A percentile compares a stretch with the other conserved stretches of the same genome.
Conservation (phyloP, 2,113 vertebrate genomes). For the Strix uralensis region DNA sequence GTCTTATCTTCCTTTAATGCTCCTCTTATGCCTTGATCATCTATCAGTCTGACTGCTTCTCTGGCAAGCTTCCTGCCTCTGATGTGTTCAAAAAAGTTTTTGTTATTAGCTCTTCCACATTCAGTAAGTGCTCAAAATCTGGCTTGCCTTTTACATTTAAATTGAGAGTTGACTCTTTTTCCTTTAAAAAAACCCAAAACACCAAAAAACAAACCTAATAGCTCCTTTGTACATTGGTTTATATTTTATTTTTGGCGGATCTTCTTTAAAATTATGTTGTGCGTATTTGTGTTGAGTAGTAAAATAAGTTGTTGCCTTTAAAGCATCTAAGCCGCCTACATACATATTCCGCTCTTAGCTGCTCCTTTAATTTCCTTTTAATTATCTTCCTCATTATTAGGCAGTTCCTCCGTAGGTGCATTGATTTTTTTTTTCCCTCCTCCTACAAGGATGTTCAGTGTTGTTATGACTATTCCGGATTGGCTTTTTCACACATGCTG, state of each 20-base stretch:
- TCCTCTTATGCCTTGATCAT: conserved; percentile 13
- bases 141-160: neutral
- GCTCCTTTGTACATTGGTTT: neutral
- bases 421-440: neutral
- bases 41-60: conserved; percentile 23
- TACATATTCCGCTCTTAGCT: neutral
- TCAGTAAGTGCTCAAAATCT: neutral
- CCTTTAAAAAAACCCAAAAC: neutral
- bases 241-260: neutral
- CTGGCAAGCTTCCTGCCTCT: conserved; percentile 37
- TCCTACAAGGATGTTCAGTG: neutral
- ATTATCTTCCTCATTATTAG: conserved; percentile 17
- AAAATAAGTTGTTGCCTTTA: conserved; percentile 17
- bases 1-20: conserved; percentile 25
- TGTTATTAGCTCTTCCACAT: neutral
- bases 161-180: neutral
- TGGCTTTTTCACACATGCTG: neutral
- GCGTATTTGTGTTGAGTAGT: conserved; percentile 1
- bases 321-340: neutral
- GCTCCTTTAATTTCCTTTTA: conserved; percentile 51
- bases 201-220: neutral
- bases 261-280: neutral
- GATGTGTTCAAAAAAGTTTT: neutral
- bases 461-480: neutral
- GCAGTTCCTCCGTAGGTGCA: conserved; percentile 2